A percentile compares a stretch with the other conserved stretches of the same genome.
These are phyloP conservation scores for Tragulus kanchil DNA, from an alignment of 2,113 vertebrate species.

Conservation along the genomic window DNA sequence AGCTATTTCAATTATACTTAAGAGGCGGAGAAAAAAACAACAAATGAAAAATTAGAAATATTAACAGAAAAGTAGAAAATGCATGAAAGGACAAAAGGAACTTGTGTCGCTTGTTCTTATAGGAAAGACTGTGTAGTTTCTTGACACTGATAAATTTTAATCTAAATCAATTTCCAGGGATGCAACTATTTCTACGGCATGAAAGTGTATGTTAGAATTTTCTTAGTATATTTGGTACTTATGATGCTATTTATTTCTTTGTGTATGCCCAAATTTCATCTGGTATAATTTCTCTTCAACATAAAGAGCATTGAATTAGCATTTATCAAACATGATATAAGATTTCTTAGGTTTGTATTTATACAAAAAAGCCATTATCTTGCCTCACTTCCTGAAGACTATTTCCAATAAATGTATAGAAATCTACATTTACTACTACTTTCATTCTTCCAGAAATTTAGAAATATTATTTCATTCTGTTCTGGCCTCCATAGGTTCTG, in stretches of 20 bases:
- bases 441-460: neutral
- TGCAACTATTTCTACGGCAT: neutral
- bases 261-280: too few species aligned
- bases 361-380: neutral
- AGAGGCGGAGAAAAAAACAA: neutral
- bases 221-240: neutral
- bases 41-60: neutral
- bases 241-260: too few species aligned
- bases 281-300: neutral
- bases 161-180: neutral
- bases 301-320: neutral
- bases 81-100: neutral
- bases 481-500: neutral
- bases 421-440: neutral
- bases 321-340: neutral
- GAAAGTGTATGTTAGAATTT: neutral
- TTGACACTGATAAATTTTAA: neutral
- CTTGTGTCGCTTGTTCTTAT: neutral
- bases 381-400: neutral
- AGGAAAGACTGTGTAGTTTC: neutral
- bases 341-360: neutral
- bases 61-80: neutral
- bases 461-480: neutral
- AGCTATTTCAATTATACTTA: neutral
- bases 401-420: neutral